Evolutionary conservation across 1,140 invertebrate genomes (phyloP).

Genomic region (Bombus consobrinus): DNA sequence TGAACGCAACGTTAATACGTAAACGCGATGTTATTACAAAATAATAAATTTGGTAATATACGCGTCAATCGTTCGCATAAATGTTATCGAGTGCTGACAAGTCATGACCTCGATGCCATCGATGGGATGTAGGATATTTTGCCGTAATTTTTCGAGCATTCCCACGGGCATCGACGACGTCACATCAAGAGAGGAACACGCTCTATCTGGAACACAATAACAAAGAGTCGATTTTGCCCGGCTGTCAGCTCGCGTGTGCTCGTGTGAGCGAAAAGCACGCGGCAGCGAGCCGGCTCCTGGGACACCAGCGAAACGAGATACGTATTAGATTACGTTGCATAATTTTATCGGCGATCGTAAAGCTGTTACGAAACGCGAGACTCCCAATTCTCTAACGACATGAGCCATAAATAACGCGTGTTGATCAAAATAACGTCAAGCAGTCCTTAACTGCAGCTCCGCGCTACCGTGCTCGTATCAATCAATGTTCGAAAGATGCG

Average conservation of each 20-base stretch:
- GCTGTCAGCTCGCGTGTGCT: constrained; percentile 51
- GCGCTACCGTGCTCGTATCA: too few species aligned
- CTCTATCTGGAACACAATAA: constrained; percentile 25
- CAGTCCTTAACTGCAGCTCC: background rate
- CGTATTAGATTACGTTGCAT: constrained; percentile 79
- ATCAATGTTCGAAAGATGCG: background rate
- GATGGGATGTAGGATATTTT: too few species aligned
- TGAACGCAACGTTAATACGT: too few species aligned
- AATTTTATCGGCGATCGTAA: constrained; percentile 79
- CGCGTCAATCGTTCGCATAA: too few species aligned
- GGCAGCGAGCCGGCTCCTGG: constrained; percentile 52
- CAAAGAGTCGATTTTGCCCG: constrained; percentile 51
- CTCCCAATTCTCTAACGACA: constrained; percentile 55
- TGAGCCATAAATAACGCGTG: constrained; percentile 49
- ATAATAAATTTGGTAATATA: too few species aligned
- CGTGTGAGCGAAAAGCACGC: constrained; percentile 57
- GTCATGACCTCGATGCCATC: background rate
- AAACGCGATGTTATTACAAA: too few species aligned
- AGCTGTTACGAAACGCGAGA: constrained; percentile 73
- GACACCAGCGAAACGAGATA: constrained; percentile 73
- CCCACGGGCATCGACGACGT: constrained; percentile 18
- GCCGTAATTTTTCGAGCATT: constrained; percentile 19
- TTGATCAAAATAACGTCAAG: constrained; percentile 48
- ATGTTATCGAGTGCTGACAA: background rate
- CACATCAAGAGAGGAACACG: background rate